Conservation (phyloP, 2,888 invertebrate species). For the Drosophila affinis region DNA sequence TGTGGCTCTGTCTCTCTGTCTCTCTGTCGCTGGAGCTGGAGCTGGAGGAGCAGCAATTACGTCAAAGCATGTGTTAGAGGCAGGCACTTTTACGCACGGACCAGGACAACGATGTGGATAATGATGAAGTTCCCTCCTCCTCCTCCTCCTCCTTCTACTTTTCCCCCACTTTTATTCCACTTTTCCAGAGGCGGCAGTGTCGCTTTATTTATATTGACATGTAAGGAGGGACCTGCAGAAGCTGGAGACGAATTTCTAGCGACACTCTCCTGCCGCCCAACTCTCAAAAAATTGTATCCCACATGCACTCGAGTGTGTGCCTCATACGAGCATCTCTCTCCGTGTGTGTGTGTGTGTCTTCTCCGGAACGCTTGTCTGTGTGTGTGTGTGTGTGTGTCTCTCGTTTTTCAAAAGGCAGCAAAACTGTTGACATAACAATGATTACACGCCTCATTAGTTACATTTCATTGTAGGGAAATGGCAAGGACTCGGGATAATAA, state of each 20-base stretch:
- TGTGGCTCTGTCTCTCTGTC: no score
- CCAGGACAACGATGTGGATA: conserved; percentile 53
- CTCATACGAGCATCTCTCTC: conserved; percentile 5
- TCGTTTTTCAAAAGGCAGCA: conserved; percentile 76
- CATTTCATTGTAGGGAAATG: conserved; percentile 51
- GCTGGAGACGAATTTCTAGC: conserved; percentile 59
- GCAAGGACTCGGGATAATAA: conserved; percentile 39
- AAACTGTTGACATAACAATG: conserved; percentile 80
- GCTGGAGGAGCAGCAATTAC: conserved; percentile 58
- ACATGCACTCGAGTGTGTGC: conserved; percentile 37
- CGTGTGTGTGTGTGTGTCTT: conserved; percentile 17
- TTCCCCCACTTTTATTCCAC: neutral
- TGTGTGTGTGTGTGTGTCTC: conserved; percentile 37
- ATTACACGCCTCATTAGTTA: conserved; percentile 80
- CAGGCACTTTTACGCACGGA: conserved; percentile 54
- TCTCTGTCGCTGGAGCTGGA: no score
- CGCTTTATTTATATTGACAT: conserved; percentile 74
- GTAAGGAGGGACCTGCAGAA: conserved; percentile 22
- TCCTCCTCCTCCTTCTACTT: neutral
- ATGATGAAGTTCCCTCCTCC: conserved; percentile 60
- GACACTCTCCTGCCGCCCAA: neutral
- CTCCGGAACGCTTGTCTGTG: neutral
- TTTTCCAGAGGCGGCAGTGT: conserved; percentile 45
- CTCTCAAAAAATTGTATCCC: conserved; percentile 41
- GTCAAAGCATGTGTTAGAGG: conserved; percentile 34